Conservation (phyloP, 2,888 invertebrate genomes). For the Norana najaformis region DNA sequence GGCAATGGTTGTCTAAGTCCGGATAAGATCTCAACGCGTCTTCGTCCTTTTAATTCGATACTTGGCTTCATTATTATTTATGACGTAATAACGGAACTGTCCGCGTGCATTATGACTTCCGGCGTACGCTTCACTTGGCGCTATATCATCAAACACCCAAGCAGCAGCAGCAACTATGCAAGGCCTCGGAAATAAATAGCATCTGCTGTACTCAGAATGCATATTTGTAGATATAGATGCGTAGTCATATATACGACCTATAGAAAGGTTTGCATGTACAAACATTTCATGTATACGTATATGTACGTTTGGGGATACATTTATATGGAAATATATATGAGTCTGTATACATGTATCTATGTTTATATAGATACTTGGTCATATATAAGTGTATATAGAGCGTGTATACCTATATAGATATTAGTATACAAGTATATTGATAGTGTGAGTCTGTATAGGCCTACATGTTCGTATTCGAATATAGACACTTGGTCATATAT, state of each 20-base stretch:
- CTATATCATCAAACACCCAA: background rate
- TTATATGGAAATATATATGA: too few relatives aligned
- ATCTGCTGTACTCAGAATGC: background rate
- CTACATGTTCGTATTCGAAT: too few relatives aligned
- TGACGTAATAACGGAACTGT: conserved; percentile 17
- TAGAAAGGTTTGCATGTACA: too few relatives aligned
- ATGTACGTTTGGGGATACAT: too few relatives aligned
- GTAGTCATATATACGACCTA: too few relatives aligned
- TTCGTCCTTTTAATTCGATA: background rate
- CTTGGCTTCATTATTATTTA: conserved; percentile 16
- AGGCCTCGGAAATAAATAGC: background rate
- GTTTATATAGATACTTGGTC: background rate
- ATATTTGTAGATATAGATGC: too few relatives aligned
- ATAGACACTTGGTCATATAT: too few relatives aligned
- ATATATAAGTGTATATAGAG: too few relatives aligned
- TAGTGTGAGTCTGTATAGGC: too few relatives aligned
- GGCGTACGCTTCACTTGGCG: background rate
- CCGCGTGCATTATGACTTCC: conserved; percentile 1
- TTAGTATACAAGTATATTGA: too few relatives aligned
- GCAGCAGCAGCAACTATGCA: background rate
- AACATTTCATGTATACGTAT: background rate
- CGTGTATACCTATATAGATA: too few relatives aligned
- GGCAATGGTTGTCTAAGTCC: background rate
- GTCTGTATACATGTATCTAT: background rate
- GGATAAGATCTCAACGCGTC: too few relatives aligned